These are phyloP conservation scores for Chaenocephalus aceratus DNA, from an alignment of 2,113 vertebrate species.

Conservation along the genomic window DNA sequence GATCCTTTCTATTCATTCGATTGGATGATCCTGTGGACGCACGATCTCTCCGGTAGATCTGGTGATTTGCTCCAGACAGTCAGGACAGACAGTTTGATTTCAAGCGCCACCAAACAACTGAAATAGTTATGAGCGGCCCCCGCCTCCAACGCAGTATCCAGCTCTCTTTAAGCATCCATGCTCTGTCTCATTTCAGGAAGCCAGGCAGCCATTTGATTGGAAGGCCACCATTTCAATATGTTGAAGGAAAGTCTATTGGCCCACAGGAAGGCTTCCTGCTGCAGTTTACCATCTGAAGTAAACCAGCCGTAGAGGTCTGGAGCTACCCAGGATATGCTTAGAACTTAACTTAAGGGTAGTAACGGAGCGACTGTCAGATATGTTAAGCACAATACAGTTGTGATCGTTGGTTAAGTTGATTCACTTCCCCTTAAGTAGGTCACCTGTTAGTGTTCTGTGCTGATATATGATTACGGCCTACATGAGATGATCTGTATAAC, in stretches of 20 bases:
- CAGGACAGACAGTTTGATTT: too few relatives aligned
- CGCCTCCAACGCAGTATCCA: too few relatives aligned
- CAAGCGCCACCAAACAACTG: too few relatives aligned
- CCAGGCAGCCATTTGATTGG: slow-evolving; percentile 22
- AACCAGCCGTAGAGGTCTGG: neutral
- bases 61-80: too few relatives aligned
- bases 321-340: neutral
- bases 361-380: neutral
- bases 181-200: too few relatives aligned
- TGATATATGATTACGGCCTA: too few relatives aligned
- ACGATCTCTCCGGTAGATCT: too few relatives aligned
- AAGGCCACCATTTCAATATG: slow-evolving; percentile 27
- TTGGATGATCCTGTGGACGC: too few relatives aligned
- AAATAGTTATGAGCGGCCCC: too few relatives aligned
- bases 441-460: neutral
- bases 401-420: neutral
- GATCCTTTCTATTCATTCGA: too few relatives aligned
- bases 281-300: neutral
- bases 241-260: neutral
- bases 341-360: neutral
- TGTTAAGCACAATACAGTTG: neutral
- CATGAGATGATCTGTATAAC: too few relatives aligned
- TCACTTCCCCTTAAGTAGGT: neutral
- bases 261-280: neutral
- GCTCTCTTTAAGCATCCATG: too few relatives aligned